These are phyloP conservation scores for Phrixothrix hirtus DNA, from an alignment of 2,888 invertebrate species.

Conservation along the genomic window DNA sequence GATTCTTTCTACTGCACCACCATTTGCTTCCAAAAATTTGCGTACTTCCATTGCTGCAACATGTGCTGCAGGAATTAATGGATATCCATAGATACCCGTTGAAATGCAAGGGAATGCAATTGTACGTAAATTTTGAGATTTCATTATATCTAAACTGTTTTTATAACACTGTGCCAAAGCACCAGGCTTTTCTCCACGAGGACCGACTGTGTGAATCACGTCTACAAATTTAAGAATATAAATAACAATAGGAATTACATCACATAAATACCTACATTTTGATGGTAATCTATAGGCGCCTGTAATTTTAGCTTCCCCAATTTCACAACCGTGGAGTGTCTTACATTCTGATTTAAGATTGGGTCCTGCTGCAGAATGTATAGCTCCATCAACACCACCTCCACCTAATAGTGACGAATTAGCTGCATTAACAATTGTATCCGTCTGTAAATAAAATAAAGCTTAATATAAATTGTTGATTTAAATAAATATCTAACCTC, in stretches of 20 bases:
- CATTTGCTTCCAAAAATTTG: conserved; percentile 62
- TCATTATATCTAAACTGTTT: conserved; percentile 64
- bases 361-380: conserved; percentile 79
- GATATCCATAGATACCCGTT: conserved; percentile 90
- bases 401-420: conserved; percentile 76
- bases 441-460: conserved; percentile 59
- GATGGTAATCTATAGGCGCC: conserved; percentile 82
- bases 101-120: conserved; percentile 90
- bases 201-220: conserved; percentile 90
- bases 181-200: conserved; percentile 70
- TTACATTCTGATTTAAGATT: conserved; percentile 71
- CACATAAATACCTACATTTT: conserved; percentile 68
- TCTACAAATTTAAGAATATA: conserved; percentile 64
- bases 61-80: conserved; percentile 75
- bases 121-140: conserved; percentile 62
- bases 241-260: background rate
- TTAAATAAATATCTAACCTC: conserved; percentile 58
- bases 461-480: conserved; percentile 17
- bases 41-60: conserved; percentile 72
- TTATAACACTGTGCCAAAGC: conserved; percentile 72
- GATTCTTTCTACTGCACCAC: conserved; percentile 67
- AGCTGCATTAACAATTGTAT: conserved; percentile 90
- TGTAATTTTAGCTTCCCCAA: conserved; percentile 84
- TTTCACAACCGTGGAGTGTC: conserved; percentile 72
- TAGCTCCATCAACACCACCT: conserved; percentile 91